Evolutionary conservation across 1,140 invertebrate species (phyloP), one percentile per base, ranked within the genome.

Genomic region (Leptoteleia sp.): DNA sequence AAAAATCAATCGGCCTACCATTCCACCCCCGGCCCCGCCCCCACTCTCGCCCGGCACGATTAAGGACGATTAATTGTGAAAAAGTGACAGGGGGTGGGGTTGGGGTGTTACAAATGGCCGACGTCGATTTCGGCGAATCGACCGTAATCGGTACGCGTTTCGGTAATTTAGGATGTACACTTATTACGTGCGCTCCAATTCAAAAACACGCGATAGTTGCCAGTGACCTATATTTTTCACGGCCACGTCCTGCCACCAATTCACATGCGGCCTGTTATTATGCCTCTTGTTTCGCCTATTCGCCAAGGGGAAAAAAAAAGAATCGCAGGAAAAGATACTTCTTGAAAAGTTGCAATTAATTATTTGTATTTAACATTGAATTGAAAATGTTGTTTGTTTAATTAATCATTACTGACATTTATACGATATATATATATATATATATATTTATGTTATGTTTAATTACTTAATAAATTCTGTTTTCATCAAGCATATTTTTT

Each of bases 191-290:
- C 70, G 70, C 64, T 75, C 76, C 57, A 79, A 75, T 79, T 79
- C 55, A 75, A 79, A 79, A 68, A 70, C 76, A 79, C 70, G 76
- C 70, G 70, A 79, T 78, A 73, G 50, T 57, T 62, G 78, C 72
- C 71, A 80, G 81, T 84, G 83, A 83, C 82, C 83, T 54, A 84
- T 84, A 83, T 85, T 79, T 64, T 80, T 82, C 80, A 81, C 42
- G 81, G 80, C 64, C 73, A 65, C 43, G 64, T 73, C 57, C 59
- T 33, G 64, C 19, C 75, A 59, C 70, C 70, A 70, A 64, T 71
- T 67, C 59, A 38, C 64, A 33, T 29, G 57, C 76, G 35, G 65
- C 52, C 29, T 65, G 67, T 78, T 72, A 78, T 78, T 78, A 72
- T 68, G 47, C 59, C 54, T 48, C 47, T 6, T 62, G 55, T 62